Percentiles rank a stretch among this genome's conserved stretches.
phyloP scores from a whole-genome alignment of 1,140 invertebrate species.

The Cydia strobilella region DNA sequence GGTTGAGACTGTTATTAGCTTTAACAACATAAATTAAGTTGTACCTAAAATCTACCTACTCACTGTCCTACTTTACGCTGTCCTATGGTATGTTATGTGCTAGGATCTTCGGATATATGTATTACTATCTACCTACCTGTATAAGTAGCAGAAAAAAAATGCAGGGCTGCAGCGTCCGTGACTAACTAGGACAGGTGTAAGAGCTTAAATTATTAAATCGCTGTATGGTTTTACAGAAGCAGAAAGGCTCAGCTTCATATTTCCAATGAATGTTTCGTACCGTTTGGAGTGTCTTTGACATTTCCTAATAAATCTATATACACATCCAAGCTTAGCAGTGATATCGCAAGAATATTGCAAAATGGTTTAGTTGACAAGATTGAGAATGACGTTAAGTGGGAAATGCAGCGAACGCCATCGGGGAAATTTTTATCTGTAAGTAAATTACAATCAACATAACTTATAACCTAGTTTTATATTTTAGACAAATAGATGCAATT shows the following conservation, averaged over 20 bases:
- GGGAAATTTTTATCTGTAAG: constrained; percentile 82
- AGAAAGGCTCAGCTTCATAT: constrained; percentile 85
- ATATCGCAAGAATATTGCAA: constrained; percentile 82
- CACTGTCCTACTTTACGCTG: too few species aligned
- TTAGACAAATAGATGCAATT: too few species aligned
- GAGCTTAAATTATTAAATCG: not conserved
- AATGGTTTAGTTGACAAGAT: constrained; percentile 84
- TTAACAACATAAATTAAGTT: too few species aligned
- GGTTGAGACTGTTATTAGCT: too few species aligned
- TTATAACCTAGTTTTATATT: too few species aligned
- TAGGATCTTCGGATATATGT: too few species aligned
- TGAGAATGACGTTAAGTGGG: constrained; percentile 84
- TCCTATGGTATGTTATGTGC: too few species aligned
- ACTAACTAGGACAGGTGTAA: too few species aligned
- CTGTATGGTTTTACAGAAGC: constrained; percentile 54
- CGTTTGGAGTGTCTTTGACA: constrained; percentile 83
- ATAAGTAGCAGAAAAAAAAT: too few species aligned
- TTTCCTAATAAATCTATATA: constrained; percentile 84
- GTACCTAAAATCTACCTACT: too few species aligned
- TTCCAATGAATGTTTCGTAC: constrained; percentile 85
- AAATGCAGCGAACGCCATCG: constrained; percentile 81
- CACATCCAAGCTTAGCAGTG: constrained; percentile 80
- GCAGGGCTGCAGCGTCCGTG: too few species aligned
- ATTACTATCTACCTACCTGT: too few species aligned
- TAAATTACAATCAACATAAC: not conserved